Evolutionary conservation across 2,888 invertebrate genomes (phyloP).

Genomic region (Cephus runcator): DNA sequence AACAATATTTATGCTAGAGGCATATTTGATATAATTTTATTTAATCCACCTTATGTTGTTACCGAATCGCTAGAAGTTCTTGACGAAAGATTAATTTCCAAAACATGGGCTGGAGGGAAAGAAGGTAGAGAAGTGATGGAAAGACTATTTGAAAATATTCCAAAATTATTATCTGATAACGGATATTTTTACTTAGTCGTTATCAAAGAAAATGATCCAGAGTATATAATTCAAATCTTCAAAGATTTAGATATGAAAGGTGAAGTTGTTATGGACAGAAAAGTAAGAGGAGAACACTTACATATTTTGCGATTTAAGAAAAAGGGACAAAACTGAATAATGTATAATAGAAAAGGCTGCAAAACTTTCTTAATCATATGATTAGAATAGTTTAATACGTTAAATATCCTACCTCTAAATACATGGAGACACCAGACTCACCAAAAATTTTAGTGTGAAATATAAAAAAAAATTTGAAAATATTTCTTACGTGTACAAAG

Average conservation of each 20-base stretch:
- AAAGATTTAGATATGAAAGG: constrained; percentile 70
- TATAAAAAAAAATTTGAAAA: constrained; percentile 25
- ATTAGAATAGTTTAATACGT: no score
- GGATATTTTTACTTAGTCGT: constrained; percentile 91
- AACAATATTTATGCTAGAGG: constrained; percentile 68
- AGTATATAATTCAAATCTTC: constrained; percentile 75
- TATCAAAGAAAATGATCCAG: constrained; percentile 88
- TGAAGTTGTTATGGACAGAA: constrained; percentile 75
- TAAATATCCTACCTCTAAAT: neutral
- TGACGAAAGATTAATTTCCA: constrained; percentile 67
- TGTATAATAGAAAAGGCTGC: constrained; percentile 9
- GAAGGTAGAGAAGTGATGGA: constrained; percentile 83
- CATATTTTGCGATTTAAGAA: constrained; percentile 78
- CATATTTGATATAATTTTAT: constrained; percentile 87
- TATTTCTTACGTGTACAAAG: constrained; percentile 1
- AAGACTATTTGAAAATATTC: constrained; percentile 76
- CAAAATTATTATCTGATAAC: constrained; percentile 74
- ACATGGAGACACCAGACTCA: neutral
- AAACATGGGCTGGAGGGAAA: constrained; percentile 84
- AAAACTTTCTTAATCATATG: neutral
- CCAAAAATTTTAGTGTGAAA: constrained; percentile 22
- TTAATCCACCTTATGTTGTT: constrained; percentile 98
- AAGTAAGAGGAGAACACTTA: constrained; percentile 88
- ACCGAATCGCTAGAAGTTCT: constrained; percentile 80
- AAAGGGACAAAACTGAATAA: constrained; percentile 23